These are phyloP conservation scores for Nesoenas mayeri DNA, from an alignment of 2,113 vertebrate species.

Conservation along the genomic window DNA sequence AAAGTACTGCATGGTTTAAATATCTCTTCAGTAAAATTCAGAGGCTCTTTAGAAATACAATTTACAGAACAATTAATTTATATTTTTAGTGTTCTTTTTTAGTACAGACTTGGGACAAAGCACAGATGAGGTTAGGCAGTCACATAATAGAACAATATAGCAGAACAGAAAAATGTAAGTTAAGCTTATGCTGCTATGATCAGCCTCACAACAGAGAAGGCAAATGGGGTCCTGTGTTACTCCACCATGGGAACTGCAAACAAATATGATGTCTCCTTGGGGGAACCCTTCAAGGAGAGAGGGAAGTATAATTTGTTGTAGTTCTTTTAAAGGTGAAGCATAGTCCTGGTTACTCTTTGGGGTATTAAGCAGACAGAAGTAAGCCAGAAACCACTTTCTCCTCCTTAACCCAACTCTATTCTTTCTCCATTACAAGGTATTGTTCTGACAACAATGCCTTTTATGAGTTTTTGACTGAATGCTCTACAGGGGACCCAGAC, in stretches of 20 bases:
- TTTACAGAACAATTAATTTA: background rate
- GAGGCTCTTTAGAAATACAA: background rate
- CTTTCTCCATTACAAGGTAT: background rate
- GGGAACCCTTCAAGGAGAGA: background rate
- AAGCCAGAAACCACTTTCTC: background rate
- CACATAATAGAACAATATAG: background rate
- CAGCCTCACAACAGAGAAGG: background rate
- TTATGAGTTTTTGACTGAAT: background rate
- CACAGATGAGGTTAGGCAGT: background rate
- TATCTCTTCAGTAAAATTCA: background rate
- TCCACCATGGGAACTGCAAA: accelerated
- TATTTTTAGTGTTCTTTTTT: background rate
- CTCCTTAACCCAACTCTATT: background rate
- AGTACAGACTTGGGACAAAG: background rate
- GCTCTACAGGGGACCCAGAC: background rate
- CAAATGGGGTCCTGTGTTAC: background rate
- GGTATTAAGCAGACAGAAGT: background rate
- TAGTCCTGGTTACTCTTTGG: background rate
- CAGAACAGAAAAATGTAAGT: background rate
- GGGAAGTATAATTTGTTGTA: background rate
- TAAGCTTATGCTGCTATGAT: background rate
- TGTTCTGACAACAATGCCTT: background rate
- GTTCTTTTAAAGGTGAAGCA: background rate
- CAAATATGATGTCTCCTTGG: background rate
- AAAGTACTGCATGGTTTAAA: background rate